These are phyloP conservation scores for Megaustenia siamemsis DNA, from an alignment of 2,888 invertebrate genomes.

Conservation along the genomic window DNA sequence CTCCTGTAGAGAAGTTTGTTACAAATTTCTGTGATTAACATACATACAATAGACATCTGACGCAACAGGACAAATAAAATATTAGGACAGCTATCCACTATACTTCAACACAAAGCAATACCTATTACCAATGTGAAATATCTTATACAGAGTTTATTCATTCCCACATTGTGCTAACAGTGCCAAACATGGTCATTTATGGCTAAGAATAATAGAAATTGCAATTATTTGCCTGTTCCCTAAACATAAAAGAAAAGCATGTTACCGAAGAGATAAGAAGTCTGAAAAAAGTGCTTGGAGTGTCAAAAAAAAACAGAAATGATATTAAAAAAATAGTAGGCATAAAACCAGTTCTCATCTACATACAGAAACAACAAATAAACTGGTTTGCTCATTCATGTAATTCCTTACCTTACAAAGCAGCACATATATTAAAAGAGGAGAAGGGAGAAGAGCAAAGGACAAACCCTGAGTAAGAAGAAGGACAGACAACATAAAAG, in stretches of 20 bases:
- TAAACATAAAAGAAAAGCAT: too few relatives aligned
- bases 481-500: not conserved
- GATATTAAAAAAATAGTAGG: not conserved
- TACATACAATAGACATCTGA: too few relatives aligned
- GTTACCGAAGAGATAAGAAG: not conserved
- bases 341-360: not conserved
- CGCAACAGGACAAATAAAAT: too few relatives aligned
- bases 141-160: too few relatives aligned
- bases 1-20: not conserved
- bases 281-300: not conserved
- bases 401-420: not conserved
- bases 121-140: too few relatives aligned
- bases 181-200: too few relatives aligned
- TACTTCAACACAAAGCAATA: too few relatives aligned
- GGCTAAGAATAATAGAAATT: too few relatives aligned
- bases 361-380: not conserved
- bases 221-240: too few relatives aligned
- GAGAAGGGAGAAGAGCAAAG: not conserved
- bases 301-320: not conserved
- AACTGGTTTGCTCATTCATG: not conserved
- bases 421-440: not conserved
- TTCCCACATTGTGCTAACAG: too few relatives aligned
- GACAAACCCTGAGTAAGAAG: not conserved
- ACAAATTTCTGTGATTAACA: too few relatives aligned
- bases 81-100: too few relatives aligned